A percentile compares a stretch with the other conserved stretches of the same genome.
Evolutionary conservation across 1,140 invertebrate species (phyloP).

Genomic region (Dryas iulia): DNA sequence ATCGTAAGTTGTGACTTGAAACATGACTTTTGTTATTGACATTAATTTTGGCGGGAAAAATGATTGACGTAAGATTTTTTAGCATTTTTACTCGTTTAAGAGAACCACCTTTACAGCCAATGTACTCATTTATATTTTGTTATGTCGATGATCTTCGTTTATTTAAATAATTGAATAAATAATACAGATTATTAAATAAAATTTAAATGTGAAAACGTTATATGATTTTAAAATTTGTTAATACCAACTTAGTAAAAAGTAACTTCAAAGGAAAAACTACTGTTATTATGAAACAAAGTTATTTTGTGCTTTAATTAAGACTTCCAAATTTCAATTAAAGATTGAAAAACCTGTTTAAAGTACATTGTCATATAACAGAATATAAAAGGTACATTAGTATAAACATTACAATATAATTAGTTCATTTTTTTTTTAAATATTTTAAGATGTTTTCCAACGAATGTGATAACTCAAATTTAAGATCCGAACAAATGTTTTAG

Average conservation of each 20-base stretch:
- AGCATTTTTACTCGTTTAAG: slow-evolving; percentile 42
- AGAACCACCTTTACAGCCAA: slow-evolving; percentile 33
- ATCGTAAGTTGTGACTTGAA: not conserved
- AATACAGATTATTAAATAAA: too few relatives aligned
- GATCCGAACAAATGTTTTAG: slow-evolving; percentile 39
- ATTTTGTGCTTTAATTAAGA: too few relatives aligned
- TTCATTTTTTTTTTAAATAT: slow-evolving; percentile 24
- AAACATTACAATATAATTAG: not conserved
- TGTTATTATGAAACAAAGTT: too few relatives aligned
- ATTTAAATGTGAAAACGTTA: too few relatives aligned
- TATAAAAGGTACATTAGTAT: not conserved
- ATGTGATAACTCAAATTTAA: slow-evolving; percentile 38
- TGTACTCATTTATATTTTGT: slow-evolving; percentile 13
- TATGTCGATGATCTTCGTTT: not conserved
- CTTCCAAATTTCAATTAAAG: too few relatives aligned
- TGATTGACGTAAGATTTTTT: slow-evolving; percentile 20
- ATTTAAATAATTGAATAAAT: not conserved
- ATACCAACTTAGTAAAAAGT: too few relatives aligned
- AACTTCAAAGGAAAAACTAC: too few relatives aligned
- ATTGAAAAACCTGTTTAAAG: not conserved
- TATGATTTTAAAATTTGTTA: too few relatives aligned
- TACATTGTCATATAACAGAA: not conserved
- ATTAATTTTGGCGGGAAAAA: slow-evolving; percentile 16
- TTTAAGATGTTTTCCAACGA: slow-evolving; percentile 36
- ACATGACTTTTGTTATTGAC: slow-evolving; percentile 1